Evolutionary conservation across 2,888 invertebrate genomes (phyloP), one percentile per base, ranked within the genome.

Genomic region (Rhorus exstirpatorius): DNA sequence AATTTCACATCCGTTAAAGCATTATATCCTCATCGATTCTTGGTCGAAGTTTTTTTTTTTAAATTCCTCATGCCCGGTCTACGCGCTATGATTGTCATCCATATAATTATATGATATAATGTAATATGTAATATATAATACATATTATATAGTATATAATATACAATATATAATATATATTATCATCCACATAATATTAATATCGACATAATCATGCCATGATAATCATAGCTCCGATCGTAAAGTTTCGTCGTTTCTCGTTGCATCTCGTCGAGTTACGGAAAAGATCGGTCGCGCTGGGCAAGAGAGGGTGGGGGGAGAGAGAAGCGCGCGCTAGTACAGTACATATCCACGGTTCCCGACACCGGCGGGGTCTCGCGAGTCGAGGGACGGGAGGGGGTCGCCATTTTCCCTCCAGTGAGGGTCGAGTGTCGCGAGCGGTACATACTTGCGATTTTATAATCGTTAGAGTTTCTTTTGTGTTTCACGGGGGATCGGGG

Each of bases 381-480:
- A 38, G 8, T 17, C 49, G 60, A 46, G 72, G 26, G 74, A 63
- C 49, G 53, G 49, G 67, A 90, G 91, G 91, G 91, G 88, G 91
- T 90, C 91, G 91, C 91, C 91, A 92, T 92, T 92, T 92, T 92
- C 63, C 90, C 89, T 92, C 89, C 89, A 90, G 91, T 88, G 90
- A 90, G 91, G 90, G 91, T 83, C 84, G 90, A 91, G 89, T 90
- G 91, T 90, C 87, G 89, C 89, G 89, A 90, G 88, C 89, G 87
- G 88, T 81, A 77, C 79, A 72, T 70, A 72, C 78, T 83, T 78
- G 80, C 78, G 78, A 81, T 81, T 72, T 77, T 74, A 79, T 75
- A 88, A 86, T 87, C 76, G 72, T 17, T 26, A 53, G 35, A 81
- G 83, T 84, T 77, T 87, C 84, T 83, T 88, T 87, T 82, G 86